Conservation (phyloP, 2,888 invertebrate species). For the Apoderus coryli region DNA sequence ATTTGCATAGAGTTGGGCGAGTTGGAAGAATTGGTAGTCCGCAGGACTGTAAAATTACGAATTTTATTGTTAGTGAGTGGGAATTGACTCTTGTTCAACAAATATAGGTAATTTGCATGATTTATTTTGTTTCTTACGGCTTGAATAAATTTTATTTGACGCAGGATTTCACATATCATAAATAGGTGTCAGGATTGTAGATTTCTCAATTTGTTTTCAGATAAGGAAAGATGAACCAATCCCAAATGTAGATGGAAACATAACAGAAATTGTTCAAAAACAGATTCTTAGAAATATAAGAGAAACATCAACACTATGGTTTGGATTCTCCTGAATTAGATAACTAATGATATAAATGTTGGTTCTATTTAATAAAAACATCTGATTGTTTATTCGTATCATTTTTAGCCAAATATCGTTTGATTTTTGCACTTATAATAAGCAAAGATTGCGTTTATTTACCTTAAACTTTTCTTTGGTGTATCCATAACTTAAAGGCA, state of each 20-base stretch:
- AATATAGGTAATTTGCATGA: conserved; percentile 50
- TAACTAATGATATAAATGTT: no score
- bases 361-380: no score
- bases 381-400: no score
- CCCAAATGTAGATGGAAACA: conserved; percentile 73
- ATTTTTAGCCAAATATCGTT: no score
- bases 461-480: no score
- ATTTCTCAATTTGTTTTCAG: conserved; percentile 27
- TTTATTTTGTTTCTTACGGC: conserved; percentile 9
- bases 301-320: no score
- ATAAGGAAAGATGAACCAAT: conserved; percentile 46
- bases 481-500: no score
- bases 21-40: conserved; percentile 73
- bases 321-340: no score
- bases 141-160: conserved; percentile 4
- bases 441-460: no score
- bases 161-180: no score
- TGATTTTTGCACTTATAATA: no score
- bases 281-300: conserved; percentile 27
- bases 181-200: conserved; percentile 12
- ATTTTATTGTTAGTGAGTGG: conserved; percentile 55
- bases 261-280: conserved; percentile 43
- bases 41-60: conserved; percentile 53
- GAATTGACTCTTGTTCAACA: conserved; percentile 67
- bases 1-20: conserved; percentile 83